These are phyloP conservation scores for Cottoperca gobio DNA, from an alignment of 2,797 vertebrate genomes.

Conservation along the genomic window DNA sequence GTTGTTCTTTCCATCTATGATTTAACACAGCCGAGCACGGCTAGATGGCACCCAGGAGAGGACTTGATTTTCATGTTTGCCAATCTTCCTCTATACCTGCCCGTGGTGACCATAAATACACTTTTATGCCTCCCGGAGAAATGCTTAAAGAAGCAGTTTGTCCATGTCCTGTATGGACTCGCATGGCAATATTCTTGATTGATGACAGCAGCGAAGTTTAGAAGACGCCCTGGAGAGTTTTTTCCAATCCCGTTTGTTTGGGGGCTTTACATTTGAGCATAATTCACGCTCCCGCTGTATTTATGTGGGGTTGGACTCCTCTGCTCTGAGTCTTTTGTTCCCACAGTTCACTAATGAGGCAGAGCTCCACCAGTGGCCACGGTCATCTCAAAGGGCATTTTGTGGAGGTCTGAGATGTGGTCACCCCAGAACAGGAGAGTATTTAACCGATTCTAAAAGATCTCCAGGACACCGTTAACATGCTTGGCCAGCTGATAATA, in stretches of 20 bases:
- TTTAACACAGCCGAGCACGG: conserved; percentile 69
- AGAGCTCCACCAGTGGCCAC: conserved; percentile 27
- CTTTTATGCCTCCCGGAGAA: conserved; percentile 82
- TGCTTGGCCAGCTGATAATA: conserved; percentile 19
- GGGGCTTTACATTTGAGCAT: conserved; percentile 75
- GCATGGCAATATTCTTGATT: conserved; percentile 78
- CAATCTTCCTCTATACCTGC: conserved; percentile 82
- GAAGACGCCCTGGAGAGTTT: conserved; percentile 73
- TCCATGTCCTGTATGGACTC: conserved; percentile 70
- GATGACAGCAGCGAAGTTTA: conserved; percentile 73
- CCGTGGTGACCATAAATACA: conserved; percentile 79
- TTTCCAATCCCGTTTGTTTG: conserved; percentile 76
- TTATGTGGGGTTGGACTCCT: conserved; percentile 58
- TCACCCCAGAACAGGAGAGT: conserved; percentile 14
- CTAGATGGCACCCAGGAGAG: conserved; percentile 79
- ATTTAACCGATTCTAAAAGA: conserved; percentile 19
- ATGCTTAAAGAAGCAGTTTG: conserved; percentile 84
- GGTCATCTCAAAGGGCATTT: conserved; percentile 33
- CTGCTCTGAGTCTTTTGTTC: conserved; percentile 48
- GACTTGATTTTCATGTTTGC: conserved; percentile 84
- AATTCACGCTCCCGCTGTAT: conserved; percentile 62
- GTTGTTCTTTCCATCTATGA: conserved; percentile 79
- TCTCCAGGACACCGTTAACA: conserved; percentile 40
- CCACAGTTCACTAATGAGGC: conserved; percentile 62
- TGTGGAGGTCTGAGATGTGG: conserved; percentile 18